These are phyloP conservation scores for Furnarius figulus DNA, from an alignment of 2,113 vertebrate genomes.

Conservation along the genomic window DNA sequence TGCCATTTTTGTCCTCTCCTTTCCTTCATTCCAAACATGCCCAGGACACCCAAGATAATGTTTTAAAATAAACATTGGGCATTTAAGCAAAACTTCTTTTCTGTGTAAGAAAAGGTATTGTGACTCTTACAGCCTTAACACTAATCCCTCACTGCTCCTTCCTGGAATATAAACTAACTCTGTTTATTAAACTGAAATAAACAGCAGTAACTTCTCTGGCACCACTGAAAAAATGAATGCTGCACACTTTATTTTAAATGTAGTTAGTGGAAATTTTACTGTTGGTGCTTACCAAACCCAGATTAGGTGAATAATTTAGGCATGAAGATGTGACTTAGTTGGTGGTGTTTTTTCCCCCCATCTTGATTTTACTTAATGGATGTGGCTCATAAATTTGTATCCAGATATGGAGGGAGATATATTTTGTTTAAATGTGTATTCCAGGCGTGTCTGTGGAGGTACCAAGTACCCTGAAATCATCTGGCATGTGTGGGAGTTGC, in stretches of 20 bases:
- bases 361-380: background rate
- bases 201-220: background rate
- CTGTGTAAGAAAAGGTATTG: background rate
- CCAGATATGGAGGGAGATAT: background rate
- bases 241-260: background rate
- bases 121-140: background rate
- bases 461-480: background rate
- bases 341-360: background rate
- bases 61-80: background rate
- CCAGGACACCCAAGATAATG: background rate
- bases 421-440: slow-evolving; percentile 2
- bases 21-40: background rate
- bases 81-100: background rate
- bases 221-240: background rate
- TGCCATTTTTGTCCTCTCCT: background rate
- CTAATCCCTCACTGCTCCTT: background rate
- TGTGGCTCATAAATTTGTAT: background rate
- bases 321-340: background rate
- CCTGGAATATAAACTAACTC: background rate
- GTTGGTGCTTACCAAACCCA: background rate
- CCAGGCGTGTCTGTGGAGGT: background rate
- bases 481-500: slow-evolving; percentile 1
- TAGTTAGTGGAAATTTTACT: background rate
- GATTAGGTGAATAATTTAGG: background rate
- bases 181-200: background rate